Conservation (phyloP, 1,140 invertebrate genomes). For the Pogonus chalceus region DNA sequence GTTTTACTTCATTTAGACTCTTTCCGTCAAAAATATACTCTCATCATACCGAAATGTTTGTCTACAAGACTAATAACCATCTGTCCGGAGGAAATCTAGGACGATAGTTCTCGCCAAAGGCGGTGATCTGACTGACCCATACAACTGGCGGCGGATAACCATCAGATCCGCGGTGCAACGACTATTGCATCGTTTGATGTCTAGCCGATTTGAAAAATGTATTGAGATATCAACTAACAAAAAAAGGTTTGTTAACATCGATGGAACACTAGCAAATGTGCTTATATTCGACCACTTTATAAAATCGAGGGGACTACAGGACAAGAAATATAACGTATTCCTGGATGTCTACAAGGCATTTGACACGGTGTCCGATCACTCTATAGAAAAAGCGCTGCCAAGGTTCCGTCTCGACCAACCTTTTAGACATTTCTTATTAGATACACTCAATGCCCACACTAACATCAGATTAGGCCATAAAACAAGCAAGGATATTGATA, state of each 20-base stretch:
- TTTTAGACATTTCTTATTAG: constrained; percentile 23
- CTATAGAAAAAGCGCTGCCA: constrained; percentile 21
- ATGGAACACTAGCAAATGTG: no score
- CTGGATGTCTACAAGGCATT: constrained; percentile 32
- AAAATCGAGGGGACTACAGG: background rate
- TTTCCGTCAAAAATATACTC: background rate
- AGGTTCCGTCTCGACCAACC: constrained; percentile 18
- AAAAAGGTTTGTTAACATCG: no score
- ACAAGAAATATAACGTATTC: constrained; percentile 17
- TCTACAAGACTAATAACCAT: constrained; percentile 13
- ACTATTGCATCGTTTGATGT: no score
- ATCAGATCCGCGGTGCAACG: no score
- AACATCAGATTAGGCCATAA: constrained; percentile 13
- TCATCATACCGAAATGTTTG: background rate
- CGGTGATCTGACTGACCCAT: constrained; percentile 11
- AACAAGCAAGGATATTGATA: constrained; percentile 17
- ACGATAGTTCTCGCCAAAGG: constrained; percentile 24
- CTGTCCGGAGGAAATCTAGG: constrained; percentile 25
- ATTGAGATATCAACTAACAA: constrained; percentile 20
- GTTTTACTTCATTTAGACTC: background rate
- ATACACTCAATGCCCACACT: constrained; percentile 19
- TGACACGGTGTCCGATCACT: constrained; percentile 31
- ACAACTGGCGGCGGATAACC: constrained; percentile 6
- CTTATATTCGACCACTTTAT: constrained; percentile 14
- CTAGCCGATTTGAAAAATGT: no score